A percentile compares a stretch with the other conserved stretches of the same genome.
Evolutionary conservation across 2,113 vertebrate species (phyloP).

Genomic region (Machaerirhynchus nigripectus): DNA sequence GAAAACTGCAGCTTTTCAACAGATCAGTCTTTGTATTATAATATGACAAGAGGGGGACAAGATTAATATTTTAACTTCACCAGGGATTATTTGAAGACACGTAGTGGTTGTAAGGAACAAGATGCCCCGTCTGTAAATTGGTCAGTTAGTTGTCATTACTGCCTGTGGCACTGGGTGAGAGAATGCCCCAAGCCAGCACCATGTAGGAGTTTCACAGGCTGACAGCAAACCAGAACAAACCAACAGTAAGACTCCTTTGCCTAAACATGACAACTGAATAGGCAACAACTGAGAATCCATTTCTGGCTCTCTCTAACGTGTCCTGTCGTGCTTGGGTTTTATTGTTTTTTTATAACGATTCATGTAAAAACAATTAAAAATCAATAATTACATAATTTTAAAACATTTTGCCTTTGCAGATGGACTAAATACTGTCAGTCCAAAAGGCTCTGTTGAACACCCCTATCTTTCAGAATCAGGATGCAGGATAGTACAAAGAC

Average conservation of each 20-base stretch:
- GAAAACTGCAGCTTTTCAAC: neutral
- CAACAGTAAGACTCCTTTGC: neutral
- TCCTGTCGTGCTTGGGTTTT: neutral
- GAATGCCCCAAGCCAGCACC: neutral
- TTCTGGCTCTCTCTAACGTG: neutral
- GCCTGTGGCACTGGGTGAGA: neutral
- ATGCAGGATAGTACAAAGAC: neutral
- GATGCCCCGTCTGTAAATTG: neutral
- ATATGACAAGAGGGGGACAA: neutral
- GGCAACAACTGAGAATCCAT: neutral
- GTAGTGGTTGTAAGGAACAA: neutral
- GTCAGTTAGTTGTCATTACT: fast-evolving
- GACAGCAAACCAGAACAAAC: neutral
- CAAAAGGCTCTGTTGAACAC: neutral
- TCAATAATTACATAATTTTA: neutral
- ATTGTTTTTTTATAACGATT: neutral
- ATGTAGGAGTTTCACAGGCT: fast-evolving
- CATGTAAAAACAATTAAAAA: neutral
- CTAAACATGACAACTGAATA: neutral
- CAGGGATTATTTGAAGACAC: neutral
- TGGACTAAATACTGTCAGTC: neutral
- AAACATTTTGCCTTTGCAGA: neutral
- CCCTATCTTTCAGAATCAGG: neutral
- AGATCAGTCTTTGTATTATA: neutral
- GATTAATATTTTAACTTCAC: neutral